Conservation (phyloP, 2,797 vertebrate species). For the Arctocebus calabarensis region DNA sequence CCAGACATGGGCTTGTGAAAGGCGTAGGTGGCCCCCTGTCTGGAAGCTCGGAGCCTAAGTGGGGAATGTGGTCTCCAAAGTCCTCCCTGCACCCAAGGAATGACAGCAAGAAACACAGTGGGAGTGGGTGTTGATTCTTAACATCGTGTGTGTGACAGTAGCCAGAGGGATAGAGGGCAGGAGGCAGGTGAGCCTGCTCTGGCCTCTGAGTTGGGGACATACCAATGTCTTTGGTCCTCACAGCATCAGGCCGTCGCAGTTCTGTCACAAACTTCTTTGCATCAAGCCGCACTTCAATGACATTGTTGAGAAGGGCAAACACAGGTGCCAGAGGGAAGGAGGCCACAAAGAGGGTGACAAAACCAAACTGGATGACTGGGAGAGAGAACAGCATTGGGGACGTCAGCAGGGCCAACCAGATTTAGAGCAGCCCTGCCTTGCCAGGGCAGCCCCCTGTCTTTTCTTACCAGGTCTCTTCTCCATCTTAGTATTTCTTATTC, state of each 20-base stretch:
- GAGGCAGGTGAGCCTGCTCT: fast-evolving
- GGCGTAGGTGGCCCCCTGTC: neutral
- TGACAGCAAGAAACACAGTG: neutral
- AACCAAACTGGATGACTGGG: conserved; percentile 98
- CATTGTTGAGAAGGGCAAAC: conserved; percentile 97
- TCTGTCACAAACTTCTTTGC: conserved; percentile 97
- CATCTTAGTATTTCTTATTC: neutral
- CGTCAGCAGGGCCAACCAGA: neutral
- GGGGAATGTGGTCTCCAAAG: neutral
- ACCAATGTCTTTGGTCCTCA: conserved; percentile 98
- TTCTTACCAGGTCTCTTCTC: neutral
- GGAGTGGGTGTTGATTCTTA: neutral
- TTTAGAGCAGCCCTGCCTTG: fast-evolving
- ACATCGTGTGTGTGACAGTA: fast-evolving
- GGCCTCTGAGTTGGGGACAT: conserved; percentile 50
- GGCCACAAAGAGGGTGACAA: conserved; percentile 97
- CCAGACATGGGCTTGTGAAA: neutral
- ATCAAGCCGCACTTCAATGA: conserved; percentile 97
- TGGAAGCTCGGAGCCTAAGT: neutral
- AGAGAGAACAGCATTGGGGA: neutral
- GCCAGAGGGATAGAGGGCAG: fast-evolving
- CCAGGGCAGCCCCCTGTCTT: fast-evolving
- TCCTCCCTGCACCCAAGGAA: neutral
- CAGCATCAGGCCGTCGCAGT: conserved; percentile 94
- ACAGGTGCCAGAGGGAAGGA: conserved; percentile 97